A percentile compares a stretch with the other conserved stretches of the same genome.
These are phyloP conservation scores for Alces alces DNA, from an alignment of 2,113 vertebrate genomes.

Conservation along the genomic window DNA sequence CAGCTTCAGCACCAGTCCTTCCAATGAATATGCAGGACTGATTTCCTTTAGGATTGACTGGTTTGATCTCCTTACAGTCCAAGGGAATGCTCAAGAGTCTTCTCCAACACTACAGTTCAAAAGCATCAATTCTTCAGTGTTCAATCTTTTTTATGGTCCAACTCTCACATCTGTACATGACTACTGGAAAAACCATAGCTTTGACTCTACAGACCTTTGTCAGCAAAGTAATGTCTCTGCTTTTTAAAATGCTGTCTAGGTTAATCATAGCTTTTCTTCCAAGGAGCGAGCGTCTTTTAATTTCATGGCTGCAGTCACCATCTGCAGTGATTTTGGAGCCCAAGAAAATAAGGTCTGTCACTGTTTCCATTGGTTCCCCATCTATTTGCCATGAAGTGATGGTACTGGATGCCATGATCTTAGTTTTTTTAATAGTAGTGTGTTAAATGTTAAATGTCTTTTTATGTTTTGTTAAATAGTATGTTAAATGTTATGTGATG, in stretches of 20 bases:
- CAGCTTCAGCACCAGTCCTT: neutral
- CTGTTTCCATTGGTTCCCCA: neutral
- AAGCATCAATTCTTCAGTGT: neutral
- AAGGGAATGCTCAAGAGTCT: neutral
- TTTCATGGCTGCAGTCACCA: neutral
- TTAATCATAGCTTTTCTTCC: neutral
- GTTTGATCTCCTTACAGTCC: neutral
- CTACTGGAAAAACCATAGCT: neutral
- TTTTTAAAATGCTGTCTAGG: neutral
- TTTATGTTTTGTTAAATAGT: neutral
- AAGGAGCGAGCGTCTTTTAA: neutral
- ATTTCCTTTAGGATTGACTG: neutral
- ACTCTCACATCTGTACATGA: neutral
- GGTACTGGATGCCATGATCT: neutral
- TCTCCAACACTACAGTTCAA: neutral
- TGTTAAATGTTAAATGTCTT: neutral
- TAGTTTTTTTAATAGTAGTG: neutral
- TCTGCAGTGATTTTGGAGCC: neutral
- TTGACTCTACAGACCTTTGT: neutral
- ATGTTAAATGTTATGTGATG: neutral
- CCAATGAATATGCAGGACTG: neutral
- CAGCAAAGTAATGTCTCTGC: neutral
- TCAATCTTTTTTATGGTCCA: neutral
- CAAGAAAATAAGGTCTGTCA: neutral
- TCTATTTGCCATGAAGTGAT: neutral